Percentiles rank a stretch among this genome's conserved stretches.
phyloP scores from a whole-genome alignment of 2,113 vertebrate genomes.

The pig (Sus scrofa) region DNA sequence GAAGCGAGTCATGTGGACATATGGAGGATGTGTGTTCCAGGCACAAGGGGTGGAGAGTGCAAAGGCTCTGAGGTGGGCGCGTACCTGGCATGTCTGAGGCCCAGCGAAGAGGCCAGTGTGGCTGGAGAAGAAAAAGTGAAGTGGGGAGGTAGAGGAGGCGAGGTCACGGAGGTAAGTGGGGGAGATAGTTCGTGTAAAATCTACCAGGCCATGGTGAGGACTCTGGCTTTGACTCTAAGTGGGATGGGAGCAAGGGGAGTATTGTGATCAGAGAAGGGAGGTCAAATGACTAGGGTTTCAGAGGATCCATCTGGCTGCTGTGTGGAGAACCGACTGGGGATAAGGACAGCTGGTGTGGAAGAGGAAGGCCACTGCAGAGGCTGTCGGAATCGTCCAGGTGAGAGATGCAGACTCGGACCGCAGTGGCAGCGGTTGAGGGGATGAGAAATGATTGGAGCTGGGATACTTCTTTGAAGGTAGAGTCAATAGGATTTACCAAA shows the following conservation, averaged over 20 bases:
- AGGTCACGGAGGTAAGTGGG: neutral
- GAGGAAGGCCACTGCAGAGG: neutral
- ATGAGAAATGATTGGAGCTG: conserved; percentile 26
- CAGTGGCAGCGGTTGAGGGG: neutral
- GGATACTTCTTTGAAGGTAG: conserved; percentile 16
- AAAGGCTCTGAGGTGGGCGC: neutral
- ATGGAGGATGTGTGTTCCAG: neutral
- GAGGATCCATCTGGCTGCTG: neutral
- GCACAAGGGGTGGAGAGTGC: neutral
- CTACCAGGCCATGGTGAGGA: neutral
- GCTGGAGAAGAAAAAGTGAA: conserved; percentile 50
- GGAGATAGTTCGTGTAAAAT: neutral
- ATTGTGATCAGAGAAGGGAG: neutral
- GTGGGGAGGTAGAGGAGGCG: neutral
- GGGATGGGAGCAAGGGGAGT: neutral
- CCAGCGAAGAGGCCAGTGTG: neutral
- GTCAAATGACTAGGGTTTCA: neutral
- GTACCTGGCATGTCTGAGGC: neutral
- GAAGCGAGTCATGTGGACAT: neutral
- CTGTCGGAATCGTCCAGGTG: neutral
- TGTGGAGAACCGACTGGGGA: neutral
- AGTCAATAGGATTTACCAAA: conserved; percentile 59
- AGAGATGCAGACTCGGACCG: conserved; percentile 2
- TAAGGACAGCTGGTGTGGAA: neutral
- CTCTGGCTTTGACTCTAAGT: conserved; percentile 19